phyloP scores from a whole-genome alignment of 1,140 invertebrate species.

The Lucilia cuprina region DNA sequence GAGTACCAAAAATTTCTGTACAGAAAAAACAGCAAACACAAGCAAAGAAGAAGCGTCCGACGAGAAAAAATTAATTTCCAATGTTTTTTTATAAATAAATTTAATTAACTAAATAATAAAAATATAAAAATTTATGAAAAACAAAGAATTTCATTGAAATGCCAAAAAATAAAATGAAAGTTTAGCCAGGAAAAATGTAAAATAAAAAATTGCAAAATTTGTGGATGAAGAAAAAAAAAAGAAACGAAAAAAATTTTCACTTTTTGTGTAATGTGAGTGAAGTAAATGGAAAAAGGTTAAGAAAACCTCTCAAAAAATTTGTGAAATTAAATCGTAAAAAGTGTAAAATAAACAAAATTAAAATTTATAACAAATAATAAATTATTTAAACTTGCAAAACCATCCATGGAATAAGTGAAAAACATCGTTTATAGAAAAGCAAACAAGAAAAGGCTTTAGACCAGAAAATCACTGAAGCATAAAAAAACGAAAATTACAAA shows the following conservation, averaged over 20 bases:
- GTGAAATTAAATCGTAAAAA: slow-evolving; percentile 2
- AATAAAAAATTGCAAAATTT: background rate
- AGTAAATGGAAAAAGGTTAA: slow-evolving; percentile 2
- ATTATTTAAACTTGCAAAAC: background rate
- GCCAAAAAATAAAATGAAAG: background rate
- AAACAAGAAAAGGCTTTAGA: background rate
- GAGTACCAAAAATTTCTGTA: slow-evolving; percentile 26
- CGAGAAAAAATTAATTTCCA: background rate
- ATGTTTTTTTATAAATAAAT: slow-evolving; percentile 12
- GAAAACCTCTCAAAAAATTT: slow-evolving; percentile 19
- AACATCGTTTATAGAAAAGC: background rate
- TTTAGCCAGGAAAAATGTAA: background rate
- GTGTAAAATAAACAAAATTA: background rate
- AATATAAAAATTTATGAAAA: background rate
- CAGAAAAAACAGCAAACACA: slow-evolving; percentile 34
- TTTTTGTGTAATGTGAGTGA: slow-evolving; percentile 27
- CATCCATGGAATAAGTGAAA: background rate
- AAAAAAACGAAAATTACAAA: background rate
- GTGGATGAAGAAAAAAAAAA: background rate
- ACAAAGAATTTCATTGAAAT: background rate
- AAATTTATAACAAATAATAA: background rate
- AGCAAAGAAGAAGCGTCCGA: slow-evolving; percentile 10
- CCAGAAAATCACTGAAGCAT: background rate
- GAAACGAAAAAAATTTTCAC: slow-evolving; percentile 26
- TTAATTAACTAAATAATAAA: background rate